Evolutionary conservation across 2,797 vertebrate genomes (phyloP), one percentile per base, ranked within the genome.

Genomic region (Helicolenus hilgendorfi): DNA sequence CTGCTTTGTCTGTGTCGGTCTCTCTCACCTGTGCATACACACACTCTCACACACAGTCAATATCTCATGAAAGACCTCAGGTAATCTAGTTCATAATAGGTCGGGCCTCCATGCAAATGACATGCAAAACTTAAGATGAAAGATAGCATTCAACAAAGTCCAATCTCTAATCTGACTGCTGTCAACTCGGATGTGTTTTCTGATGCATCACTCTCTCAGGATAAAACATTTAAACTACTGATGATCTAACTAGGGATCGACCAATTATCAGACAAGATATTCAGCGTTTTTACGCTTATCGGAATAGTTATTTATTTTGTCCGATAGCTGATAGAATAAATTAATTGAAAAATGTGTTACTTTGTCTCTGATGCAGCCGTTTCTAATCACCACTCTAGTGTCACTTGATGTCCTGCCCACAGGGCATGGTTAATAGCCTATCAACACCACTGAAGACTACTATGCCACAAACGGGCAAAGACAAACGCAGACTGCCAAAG

Each of bases 91-190:
- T n/a, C 49, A 53, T 53, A 53, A 53, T 53, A 53, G 9, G 75
- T 81, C 84, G 83, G 49, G 53, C 5, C 49, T 71, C 36, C 11
- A 81, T 7, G 79, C 77, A 87, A 92, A 92, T 45, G 4, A 67
- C 26, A 81, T 76, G 71, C 31, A 92, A 89, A 90, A 70, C 59
- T 33, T 13, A 53, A 15, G 35, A 84, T 58, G 10, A 80, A 78
- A 59, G 10, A 27, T 18, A 26, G 38, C 4, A 72, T 53, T 53
- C 22, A 56, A 56, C 55, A 56, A 56, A 56, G 22, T 24, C 15
- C 38, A 15, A 60, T 72, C 26, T 77, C 18, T 27, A 75, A 75
- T 41, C 33, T 75, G 35, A 73, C 49, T 35, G 35, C 2, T 4
- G 8, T 35, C 55, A 62, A 22, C 33, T 53, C 22, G 22, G 15